Evolutionary conservation across 2,113 vertebrate species (phyloP).

Genomic region (Camelus dromedarius): DNA sequence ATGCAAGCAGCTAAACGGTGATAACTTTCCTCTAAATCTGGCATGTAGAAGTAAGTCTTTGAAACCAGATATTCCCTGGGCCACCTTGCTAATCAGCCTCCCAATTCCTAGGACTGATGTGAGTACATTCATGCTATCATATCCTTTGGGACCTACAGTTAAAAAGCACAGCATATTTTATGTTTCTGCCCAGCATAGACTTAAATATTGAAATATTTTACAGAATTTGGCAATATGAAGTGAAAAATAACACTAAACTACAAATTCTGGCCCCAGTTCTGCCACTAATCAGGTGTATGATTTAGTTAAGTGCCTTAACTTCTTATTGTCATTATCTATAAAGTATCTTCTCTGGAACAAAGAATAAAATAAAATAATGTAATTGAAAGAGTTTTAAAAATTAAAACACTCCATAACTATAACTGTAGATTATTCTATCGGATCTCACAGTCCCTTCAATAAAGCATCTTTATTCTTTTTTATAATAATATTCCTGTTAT

Average conservation of each 20-base stretch:
- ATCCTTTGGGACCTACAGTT: not conserved
- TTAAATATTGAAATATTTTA: conserved; percentile 50
- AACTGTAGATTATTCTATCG: conserved; percentile 15
- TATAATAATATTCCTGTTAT: conserved; percentile 20
- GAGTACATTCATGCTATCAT: not conserved
- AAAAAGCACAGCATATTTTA: not conserved
- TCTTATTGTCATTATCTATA: conserved; percentile 29
- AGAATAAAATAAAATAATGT: conserved; percentile 31
- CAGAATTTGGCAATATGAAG: not conserved
- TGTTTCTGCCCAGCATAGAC: not conserved
- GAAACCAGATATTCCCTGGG: not conserved
- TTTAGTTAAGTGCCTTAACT: conserved; percentile 59
- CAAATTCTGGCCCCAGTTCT: not conserved
- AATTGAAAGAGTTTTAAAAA: conserved; percentile 16
- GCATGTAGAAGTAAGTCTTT: not conserved
- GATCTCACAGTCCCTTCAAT: not conserved
- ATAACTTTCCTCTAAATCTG: not conserved
- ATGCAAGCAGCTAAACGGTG: not conserved
- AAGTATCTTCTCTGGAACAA: conserved; percentile 8
- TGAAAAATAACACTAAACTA: conserved; percentile 6
- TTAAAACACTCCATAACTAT: conserved; percentile 15
- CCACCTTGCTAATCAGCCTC: not conserved
- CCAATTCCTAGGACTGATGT: not conserved
- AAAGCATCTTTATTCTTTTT: not conserved
- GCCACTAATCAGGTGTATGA: not conserved